Conservation (phyloP, 2,797 vertebrate species). For the Coreius guichenoti region DNA sequence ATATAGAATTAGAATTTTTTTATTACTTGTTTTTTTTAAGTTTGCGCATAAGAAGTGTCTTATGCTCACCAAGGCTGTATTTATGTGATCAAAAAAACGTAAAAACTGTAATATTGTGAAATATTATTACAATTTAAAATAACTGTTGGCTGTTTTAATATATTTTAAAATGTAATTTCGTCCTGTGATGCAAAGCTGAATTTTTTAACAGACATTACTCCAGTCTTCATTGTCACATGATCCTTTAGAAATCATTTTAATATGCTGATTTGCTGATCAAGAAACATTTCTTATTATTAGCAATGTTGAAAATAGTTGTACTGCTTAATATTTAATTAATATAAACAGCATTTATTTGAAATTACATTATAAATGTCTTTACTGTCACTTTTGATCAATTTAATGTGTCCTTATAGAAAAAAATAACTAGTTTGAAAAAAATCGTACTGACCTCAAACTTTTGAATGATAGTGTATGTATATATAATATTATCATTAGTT, state of each 20-base stretch:
- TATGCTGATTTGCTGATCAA: neutral
- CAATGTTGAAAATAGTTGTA: neutral
- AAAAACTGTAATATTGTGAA: neutral
- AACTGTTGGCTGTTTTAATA: neutral
- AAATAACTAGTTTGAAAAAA: too few relatives aligned
- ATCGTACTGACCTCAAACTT: too few relatives aligned
- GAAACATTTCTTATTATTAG: neutral
- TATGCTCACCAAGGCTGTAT: too few relatives aligned
- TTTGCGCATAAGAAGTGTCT: too few relatives aligned
- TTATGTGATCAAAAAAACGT: too few relatives aligned
- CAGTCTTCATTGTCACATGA: neutral
- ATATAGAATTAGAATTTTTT: too few relatives aligned
- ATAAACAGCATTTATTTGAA: neutral
- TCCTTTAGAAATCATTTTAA: neutral
- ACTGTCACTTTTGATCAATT: neutral
- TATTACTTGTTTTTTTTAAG: too few relatives aligned
- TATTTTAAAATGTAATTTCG: neutral
- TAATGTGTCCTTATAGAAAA: too few relatives aligned
- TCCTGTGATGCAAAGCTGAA: neutral
- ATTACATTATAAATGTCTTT: neutral
- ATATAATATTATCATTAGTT: too few relatives aligned
- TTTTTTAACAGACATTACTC: neutral
- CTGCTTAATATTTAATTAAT: neutral
- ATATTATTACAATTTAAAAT: neutral
- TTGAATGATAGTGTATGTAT: too few relatives aligned